Evolutionary conservation across 2,888 invertebrate genomes (phyloP).

Genomic region (Tanypteryx hageni): DNA sequence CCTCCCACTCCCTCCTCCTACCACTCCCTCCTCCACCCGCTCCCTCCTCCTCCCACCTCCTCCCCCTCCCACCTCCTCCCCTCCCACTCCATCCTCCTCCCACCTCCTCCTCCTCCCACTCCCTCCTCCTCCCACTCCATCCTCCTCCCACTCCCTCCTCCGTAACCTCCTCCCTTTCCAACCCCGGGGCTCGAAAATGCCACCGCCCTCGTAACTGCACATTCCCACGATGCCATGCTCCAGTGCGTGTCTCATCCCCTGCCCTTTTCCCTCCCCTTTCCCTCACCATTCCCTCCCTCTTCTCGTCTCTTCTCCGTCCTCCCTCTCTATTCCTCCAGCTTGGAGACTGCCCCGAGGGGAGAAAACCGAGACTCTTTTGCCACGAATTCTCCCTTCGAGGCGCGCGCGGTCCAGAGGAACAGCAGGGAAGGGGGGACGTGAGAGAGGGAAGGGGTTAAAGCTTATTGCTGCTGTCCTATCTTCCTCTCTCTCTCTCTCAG

Average conservation of each 20-base stretch:
- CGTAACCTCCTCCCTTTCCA: not conserved
- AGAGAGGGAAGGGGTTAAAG: not conserved
- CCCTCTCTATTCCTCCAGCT: not conserved
- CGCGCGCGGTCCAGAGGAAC: conserved; percentile 9
- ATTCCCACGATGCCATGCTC: conserved; percentile 60
- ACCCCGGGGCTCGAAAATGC: conserved; percentile 52
- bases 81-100: not conserved
- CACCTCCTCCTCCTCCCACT: not conserved
- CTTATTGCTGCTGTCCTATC: not conserved
- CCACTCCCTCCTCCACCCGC: not conserved
- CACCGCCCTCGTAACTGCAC: conserved; percentile 43
- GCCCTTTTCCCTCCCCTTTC: not conserved
- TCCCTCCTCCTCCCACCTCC: not conserved
- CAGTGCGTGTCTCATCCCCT: conserved; percentile 12
- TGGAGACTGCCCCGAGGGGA: not conserved
- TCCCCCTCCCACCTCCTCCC: not conserved
- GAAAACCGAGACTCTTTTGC: not conserved
- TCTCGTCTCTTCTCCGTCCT: not conserved
- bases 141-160: not conserved
- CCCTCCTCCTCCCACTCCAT: not conserved
- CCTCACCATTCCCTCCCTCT: not conserved
- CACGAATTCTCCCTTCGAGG: not conserved
- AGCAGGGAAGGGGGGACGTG: not conserved
- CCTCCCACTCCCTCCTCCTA: not conserved
- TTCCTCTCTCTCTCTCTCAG: not conserved